phyloP scores from a whole-genome alignment of 2,888 invertebrate species.

The Ochropleura leucogaster region DNA sequence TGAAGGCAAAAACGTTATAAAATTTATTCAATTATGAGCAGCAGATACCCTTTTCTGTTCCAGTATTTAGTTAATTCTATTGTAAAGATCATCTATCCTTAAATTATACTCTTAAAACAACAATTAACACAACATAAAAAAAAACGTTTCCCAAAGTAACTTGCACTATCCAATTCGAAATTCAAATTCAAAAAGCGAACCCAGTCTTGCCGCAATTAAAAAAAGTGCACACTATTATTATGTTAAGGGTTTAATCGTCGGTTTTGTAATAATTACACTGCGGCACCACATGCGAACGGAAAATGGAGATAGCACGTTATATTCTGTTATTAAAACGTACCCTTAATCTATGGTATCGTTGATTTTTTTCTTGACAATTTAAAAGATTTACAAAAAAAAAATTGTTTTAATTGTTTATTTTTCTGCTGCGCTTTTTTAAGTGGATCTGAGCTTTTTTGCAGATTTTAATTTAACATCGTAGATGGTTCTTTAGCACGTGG shows the following conservation, averaged over 20 bases:
- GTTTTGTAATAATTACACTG: constrained; percentile 76
- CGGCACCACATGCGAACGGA: constrained; percentile 61
- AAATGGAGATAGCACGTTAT: constrained; percentile 72
- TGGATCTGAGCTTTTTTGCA: neutral
- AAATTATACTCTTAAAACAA: constrained; percentile 36
- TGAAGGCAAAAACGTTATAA: too few relatives aligned
- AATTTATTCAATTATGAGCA: constrained; percentile 27
- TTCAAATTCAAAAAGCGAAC: constrained; percentile 66
- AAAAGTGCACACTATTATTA: constrained; percentile 81
- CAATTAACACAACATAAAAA: constrained; percentile 44
- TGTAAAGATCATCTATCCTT: neutral
- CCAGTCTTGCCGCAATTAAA: constrained; percentile 77
- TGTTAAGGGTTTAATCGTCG: constrained; percentile 74
- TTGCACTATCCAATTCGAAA: constrained; percentile 52
- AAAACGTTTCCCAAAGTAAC: constrained; percentile 28
- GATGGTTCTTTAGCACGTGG: neutral
- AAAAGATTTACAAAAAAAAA: constrained; percentile 3
- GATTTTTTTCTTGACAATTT: constrained; percentile 20
- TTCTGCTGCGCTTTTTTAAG: neutral
- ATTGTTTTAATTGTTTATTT: neutral
- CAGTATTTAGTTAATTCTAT: constrained; percentile 13
- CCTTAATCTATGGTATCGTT: constrained; percentile 26
- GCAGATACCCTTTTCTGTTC: constrained; percentile 10
- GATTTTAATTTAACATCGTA: neutral
- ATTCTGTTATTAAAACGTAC: constrained; percentile 54